Conservation (phyloP, 2,113 vertebrate species). For the Struthidea cinerea region DNA sequence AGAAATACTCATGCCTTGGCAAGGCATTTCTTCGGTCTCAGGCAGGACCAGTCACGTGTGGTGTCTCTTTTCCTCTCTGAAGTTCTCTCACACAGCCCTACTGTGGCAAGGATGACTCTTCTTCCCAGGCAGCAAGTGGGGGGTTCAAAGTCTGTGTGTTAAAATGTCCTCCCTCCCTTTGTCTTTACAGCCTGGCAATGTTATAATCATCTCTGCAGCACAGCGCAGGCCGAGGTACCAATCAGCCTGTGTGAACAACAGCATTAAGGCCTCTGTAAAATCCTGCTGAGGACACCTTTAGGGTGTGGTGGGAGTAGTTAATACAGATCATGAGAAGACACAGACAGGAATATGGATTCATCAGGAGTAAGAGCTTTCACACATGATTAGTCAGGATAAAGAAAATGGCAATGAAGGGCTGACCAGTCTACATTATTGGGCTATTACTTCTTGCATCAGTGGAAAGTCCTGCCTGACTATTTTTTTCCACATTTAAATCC, state of each 20-base stretch:
- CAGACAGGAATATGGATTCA: neutral
- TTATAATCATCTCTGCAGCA: neutral
- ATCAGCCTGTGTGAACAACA: neutral
- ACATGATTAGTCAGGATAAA: neutral
- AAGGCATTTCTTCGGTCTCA: neutral
- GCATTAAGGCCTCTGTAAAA: neutral
- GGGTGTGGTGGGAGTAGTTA: neutral
- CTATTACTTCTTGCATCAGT: neutral
- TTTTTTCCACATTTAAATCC: neutral
- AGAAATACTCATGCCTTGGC: neutral
- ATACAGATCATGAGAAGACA: neutral
- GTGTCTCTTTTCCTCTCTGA: neutral
- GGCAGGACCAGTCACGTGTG: neutral
- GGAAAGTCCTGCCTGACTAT: neutral
- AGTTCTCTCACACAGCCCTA: rapidly evolving
- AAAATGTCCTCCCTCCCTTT: neutral
- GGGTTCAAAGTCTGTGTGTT: neutral
- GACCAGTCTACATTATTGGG: neutral
- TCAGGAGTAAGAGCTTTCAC: neutral
- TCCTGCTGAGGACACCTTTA: neutral
- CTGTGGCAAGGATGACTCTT: neutral
- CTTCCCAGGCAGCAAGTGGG: neutral
- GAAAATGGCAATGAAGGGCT: neutral
- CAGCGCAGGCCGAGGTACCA: neutral
- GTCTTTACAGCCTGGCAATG: neutral